Conservation (phyloP, 2,113 vertebrate genomes). For the Brachionichthys hirsutus region DNA sequence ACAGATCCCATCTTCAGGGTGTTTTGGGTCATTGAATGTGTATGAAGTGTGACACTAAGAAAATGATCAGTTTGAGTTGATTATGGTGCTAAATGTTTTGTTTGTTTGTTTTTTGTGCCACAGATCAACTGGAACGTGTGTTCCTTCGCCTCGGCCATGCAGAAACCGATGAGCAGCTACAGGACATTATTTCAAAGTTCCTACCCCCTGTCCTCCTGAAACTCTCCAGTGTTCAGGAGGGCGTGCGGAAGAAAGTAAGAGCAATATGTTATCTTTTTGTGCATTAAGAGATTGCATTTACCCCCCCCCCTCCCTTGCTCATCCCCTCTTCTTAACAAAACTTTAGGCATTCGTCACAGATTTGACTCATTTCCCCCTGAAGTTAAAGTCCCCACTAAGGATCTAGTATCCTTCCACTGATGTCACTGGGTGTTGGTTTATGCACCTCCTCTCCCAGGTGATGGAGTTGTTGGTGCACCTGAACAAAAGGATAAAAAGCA, state of each 20-base stretch:
- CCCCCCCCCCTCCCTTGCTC: background rate
- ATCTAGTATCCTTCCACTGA: background rate
- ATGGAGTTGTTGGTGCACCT: conserved; percentile 97
- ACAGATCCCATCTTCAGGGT: background rate
- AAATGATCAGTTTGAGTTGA: background rate
- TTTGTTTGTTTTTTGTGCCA: conserved; percentile 12
- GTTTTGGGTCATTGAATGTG: background rate
- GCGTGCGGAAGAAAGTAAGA: conserved; percentile 96
- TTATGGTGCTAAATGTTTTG: background rate
- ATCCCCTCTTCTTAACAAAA: too few species aligned
- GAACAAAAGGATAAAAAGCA: conserved; percentile 97
- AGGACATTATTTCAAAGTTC: conserved; percentile 98
- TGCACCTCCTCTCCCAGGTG: conserved; percentile 76
- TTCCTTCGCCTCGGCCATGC: conserved; percentile 97
- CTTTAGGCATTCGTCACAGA: too few species aligned
- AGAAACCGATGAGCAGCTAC: conserved; percentile 96
- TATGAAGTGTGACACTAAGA: background rate
- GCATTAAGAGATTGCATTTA: conserved; percentile 3
- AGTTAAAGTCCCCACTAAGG: background rate
- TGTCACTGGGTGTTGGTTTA: background rate
- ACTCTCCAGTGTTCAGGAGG: conserved; percentile 95
- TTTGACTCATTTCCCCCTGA: background rate
- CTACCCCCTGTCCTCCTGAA: conserved; percentile 97
- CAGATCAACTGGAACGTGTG: conserved; percentile 97
- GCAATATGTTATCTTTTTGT: conserved; percentile 21